Conservation (phyloP, 2,113 vertebrate genomes). For the Pterocles burchelli region DNA sequence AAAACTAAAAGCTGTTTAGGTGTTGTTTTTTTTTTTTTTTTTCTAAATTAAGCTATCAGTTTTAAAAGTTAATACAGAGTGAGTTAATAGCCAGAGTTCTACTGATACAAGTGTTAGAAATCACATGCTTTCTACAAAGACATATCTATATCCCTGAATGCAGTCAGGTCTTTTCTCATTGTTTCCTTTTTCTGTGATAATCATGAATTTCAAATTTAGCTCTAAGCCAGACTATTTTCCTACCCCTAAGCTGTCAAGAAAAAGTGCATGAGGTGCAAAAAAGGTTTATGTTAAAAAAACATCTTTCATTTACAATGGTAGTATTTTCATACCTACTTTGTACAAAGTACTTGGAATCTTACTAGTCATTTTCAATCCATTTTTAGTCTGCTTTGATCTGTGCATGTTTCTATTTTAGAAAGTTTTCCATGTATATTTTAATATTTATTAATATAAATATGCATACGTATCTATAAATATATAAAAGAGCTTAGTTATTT, state of each 20-base stretch:
- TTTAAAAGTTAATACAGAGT: background rate
- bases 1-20: background rate
- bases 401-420: background rate
- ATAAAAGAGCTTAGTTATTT: background rate
- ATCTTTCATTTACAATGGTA: background rate
- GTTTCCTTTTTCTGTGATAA: background rate
- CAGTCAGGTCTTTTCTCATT: background rate
- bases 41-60: background rate
- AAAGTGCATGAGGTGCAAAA: background rate
- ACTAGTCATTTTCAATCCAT: background rate
- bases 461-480: background rate
- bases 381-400: constrained; percentile 10
- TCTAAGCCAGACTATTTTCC: background rate
- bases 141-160: background rate
- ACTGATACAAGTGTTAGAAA: background rate
- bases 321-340: background rate
- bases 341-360: background rate
- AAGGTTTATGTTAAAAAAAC: background rate
- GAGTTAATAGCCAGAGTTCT: background rate
- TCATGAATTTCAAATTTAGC: background rate
- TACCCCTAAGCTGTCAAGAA: background rate
- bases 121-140: background rate
- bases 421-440: background rate
- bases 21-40: background rate
- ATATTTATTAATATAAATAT: background rate